Base-by-base conservation (phyloP, 2,113 vertebrate genomes). In the Cyprinodon tularosa region DNA sequence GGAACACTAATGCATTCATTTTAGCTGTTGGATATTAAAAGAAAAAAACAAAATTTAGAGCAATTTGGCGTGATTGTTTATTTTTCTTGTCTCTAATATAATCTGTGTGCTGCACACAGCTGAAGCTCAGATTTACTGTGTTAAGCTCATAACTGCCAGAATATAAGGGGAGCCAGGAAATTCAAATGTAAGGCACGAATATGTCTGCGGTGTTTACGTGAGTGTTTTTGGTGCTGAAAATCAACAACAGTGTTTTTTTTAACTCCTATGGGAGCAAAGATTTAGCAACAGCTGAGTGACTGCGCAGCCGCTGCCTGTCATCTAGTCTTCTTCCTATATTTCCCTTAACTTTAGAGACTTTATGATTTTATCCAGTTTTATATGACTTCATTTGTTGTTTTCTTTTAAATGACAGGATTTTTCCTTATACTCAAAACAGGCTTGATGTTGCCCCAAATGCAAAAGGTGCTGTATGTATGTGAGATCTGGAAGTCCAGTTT, bases 141-240 rank as follows among this genome's bases (percentile, higher is more conserved):
- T 86, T 86, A 85, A 75, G 77, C 44, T 83, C 61, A 39, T 91
- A 88, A 87, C 87, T 88, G 72, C 67, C 53, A 48, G 62, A 53
- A 83, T 87, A 86, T 40, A 67, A 59, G 64, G 71, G 61, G 4
- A 62, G 3, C 1, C 11, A 61, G 66, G 47, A 42, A 62, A 76
- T 78, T 81, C 40, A 84, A 83, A 88, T 80, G 70, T 85, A 78
- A n/a, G 70, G 60, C 75, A 77, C 64, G 77, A 70, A 83, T 38
- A 71, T 11, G 64, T 73, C 73, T 64, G 36, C 76, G 78, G 72
- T 85, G 82, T 72, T 84, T 61, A 72, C 78, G 57, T 45, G 42
- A 72, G 71, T 66, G 75, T 60, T 22, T 72, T 15, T 72, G 68
- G 63, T 72, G 59, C 64, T 40, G 68, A 70, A 73, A 62, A 72